A percentile compares a stretch with the other conserved stretches of the same genome.
Evolutionary conservation across 2,113 vertebrate species (phyloP).

Genomic region (Rhabdornis inornatus): DNA sequence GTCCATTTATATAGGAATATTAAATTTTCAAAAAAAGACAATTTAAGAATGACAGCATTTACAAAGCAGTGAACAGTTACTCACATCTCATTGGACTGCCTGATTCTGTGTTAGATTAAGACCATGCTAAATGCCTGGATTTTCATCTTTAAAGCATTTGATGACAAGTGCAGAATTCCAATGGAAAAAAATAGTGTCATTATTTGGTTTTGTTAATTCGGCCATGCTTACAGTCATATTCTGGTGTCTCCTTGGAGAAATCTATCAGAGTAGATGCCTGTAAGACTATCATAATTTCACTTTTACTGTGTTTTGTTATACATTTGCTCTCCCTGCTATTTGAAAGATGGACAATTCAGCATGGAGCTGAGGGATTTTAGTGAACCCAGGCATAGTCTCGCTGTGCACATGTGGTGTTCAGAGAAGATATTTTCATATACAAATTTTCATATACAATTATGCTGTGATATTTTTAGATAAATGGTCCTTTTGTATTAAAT

Average conservation of each 20-base stretch:
- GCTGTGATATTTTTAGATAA: not conserved
- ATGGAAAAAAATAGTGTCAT: not conserved
- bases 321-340: accelerated
- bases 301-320: not conserved
- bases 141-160: not conserved
- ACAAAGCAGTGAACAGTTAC: not conserved
- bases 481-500: not conserved
- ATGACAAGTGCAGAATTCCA: not conserved
- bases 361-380: not conserved
- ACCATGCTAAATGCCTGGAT: not conserved
- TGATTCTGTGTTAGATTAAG: not conserved
- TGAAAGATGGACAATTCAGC: not conserved
- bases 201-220: not conserved
- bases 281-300: not conserved
- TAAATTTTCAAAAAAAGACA: not conserved
- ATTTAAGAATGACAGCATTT: not conserved
- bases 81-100: accelerated
- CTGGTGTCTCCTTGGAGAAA: not conserved
- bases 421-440: not conserved
- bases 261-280: not conserved
- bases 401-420: not conserved
- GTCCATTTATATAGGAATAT: not conserved
- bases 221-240: not conserved
- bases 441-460: not conserved
- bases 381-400: not conserved